Evolutionary conservation across 2,797 vertebrate species (phyloP), one percentile per base, ranked within the genome.

Genomic region (Emys orbicularis): DNA sequence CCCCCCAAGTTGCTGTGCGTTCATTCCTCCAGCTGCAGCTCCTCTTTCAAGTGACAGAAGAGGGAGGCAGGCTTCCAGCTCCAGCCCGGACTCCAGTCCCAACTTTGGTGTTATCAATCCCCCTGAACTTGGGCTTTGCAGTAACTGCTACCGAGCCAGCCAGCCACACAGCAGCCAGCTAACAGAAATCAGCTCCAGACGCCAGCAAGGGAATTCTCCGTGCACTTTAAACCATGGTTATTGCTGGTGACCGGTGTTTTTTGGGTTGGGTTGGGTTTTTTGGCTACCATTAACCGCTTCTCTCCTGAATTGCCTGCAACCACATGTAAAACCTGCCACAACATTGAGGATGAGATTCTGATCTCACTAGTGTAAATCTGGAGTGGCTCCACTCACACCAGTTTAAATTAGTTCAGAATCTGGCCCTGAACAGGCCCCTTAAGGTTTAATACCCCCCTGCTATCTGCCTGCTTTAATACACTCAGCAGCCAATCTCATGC

Each of bases 271-370:
- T 23, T 41, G n/a, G 8, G 19, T 41, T 41, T 37, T 72, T 41
- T 23, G 74, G 44, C 25, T 82, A 8, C 8, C 59, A 12, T 92
- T 87, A 85, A 83, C 86, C 37, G 85, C 88, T 93, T 93, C 41
- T 37, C 23, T 52, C 21, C 44, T 2, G 7, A 2, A 59, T 86
- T 77, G 85, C 79, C 87, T 91, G 79, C 85, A 81, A 13, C 37
- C 80, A 56, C 53, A 12, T 27, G 49, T 6, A n/a, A 53, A 80
- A 19, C 79, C 19, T 5, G 50, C 50, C 21, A 15, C 50, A 87
- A 50, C 50, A 41, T 11, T 23, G 18, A 27, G 47, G 27, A 47
- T 8, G 44, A 47, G 23, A 47, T 15, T 29, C 59, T 37, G 34
- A 23, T 83, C n/a, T 68, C 47, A n/a, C 59, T 84, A 8, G 9